These are phyloP conservation scores for Notechis scutatus DNA, from an alignment of 2,113 vertebrate species.

Conservation along the genomic window DNA sequence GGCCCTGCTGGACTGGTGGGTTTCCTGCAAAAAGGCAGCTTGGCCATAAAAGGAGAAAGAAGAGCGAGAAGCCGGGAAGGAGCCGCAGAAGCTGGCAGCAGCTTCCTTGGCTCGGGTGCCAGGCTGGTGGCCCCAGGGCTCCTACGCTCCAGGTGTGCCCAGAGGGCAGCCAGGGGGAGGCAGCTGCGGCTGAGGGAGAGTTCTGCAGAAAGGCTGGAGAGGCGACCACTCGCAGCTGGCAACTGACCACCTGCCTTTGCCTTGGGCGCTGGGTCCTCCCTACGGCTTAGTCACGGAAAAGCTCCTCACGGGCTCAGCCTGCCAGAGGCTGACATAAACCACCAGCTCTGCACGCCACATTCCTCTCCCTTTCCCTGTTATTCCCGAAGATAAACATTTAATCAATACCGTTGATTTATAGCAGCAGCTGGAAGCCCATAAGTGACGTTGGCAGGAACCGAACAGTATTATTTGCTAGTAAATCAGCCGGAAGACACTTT, in stretches of 20 bases:
- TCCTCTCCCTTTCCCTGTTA: background rate
- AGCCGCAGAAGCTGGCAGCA: background rate
- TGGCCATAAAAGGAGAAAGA: constrained; percentile 78
- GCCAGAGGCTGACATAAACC: background rate
- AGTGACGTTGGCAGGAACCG: background rate
- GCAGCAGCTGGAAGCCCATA: background rate
- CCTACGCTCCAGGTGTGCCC: background rate
- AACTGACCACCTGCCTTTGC: background rate
- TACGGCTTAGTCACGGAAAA: background rate
- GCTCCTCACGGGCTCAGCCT: background rate
- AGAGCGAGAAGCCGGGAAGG: background rate
- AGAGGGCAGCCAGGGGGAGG: background rate
- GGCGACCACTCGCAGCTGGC: background rate
- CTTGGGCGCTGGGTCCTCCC: background rate
- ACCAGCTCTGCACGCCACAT: background rate
- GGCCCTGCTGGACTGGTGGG: constrained; percentile 60
- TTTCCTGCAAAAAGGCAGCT: constrained; percentile 61
- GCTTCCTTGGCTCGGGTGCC: background rate
- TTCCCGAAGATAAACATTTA: background rate
- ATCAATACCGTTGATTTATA: background rate
- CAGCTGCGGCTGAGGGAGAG: no score
- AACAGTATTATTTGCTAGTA: background rate
- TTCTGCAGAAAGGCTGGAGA: no score
- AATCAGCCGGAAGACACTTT: background rate
- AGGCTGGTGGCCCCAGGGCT: background rate